Base-by-base conservation (phyloP, 2,888 invertebrate species). In the Adela reaumurella region DNA sequence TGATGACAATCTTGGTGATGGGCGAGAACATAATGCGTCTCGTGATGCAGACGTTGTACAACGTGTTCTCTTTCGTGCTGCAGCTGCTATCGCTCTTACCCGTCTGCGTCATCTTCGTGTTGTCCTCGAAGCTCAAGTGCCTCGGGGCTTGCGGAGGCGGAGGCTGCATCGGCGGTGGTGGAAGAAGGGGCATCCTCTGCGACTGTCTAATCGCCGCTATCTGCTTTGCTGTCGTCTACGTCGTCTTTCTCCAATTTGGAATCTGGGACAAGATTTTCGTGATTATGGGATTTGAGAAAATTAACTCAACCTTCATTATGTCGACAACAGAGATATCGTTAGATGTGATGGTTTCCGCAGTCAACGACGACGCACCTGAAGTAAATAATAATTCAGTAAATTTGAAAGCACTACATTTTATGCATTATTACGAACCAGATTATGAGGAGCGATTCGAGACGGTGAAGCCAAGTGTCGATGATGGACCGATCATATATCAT, bases 1-100 rank as follows among this genome's bases (percentile, higher is more conserved):
- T 74, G 43, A 72, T 74, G 70, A 74, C 73, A 51, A 20, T 69
- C 8, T 62, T 76, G 43, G 63, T 77, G 19, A 72, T 73, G 74
- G 48, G 73, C 6, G 76, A 76, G 52, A 74, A 74, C 52, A 55
- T 74, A 2, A 61, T 76, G 49, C 60, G 71, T 48, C 71, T 72
- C 71, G 35, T 71, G 4, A 55, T 74, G 17, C 74, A 73, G 56
- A 70, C 74, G 1, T 11, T 68, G 2, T 76, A 76, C 58, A 76
- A 74, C 58, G 68, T 71, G 49, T 58, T 74, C 58, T 74, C 74
- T 8, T 71, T 71, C 48, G 0, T 72, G 46, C 57, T 74, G 16
- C 74, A 76, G 60, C 60, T 71, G 59, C 46, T 72, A 50, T 73
- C 74, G 0, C 60, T 76, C 0, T 58, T 74, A 55, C 74, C 74